Evolutionary conservation across 2,113 vertebrate species (phyloP).

Genomic region (Willisornis vidua): DNA sequence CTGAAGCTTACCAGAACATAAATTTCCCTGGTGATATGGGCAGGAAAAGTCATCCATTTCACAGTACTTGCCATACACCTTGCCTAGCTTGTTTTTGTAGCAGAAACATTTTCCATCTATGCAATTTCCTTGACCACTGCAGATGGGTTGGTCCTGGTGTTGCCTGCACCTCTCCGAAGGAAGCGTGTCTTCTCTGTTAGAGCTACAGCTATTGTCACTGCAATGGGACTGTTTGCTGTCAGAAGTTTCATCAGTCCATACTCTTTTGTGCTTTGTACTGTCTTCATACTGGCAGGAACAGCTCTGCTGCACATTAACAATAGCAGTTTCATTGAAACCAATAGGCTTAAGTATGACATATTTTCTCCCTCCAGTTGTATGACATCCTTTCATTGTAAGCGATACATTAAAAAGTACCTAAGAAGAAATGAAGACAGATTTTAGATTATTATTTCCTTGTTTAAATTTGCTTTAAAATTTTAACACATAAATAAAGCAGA

Average conservation of each 20-base stretch:
- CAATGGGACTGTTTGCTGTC: slow-evolving; percentile 62
- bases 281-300: slow-evolving; percentile 83
- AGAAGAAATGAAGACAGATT: slow-evolving; percentile 6
- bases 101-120: slow-evolving; percentile 90
- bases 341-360: slow-evolving; percentile 83
- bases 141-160: slow-evolving; percentile 78
- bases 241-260: slow-evolving; percentile 75
- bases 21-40: slow-evolving; percentile 80
- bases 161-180: slow-evolving; percentile 64
- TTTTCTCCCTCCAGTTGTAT: slow-evolving; percentile 75
- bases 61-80: slow-evolving; percentile 89
- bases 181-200: slow-evolving; percentile 16
- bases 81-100: slow-evolving; percentile 84
- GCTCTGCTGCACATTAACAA: slow-evolving; percentile 78
- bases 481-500: neutral
- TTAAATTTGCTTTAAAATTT: neutral
- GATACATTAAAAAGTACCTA: slow-evolving; percentile 93
- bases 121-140: slow-evolving; percentile 88
- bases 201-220: slow-evolving; percentile 55
- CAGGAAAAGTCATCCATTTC: slow-evolving; percentile 96
- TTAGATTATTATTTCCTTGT: neutral
- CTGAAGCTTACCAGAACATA: slow-evolving; percentile 88
- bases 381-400: slow-evolving; percentile 83
- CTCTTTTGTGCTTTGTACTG: slow-evolving; percentile 43
- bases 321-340: slow-evolving; percentile 93